These are phyloP conservation scores for Alces alces DNA, from an alignment of 2,113 vertebrate genomes.

Conservation along the genomic window DNA sequence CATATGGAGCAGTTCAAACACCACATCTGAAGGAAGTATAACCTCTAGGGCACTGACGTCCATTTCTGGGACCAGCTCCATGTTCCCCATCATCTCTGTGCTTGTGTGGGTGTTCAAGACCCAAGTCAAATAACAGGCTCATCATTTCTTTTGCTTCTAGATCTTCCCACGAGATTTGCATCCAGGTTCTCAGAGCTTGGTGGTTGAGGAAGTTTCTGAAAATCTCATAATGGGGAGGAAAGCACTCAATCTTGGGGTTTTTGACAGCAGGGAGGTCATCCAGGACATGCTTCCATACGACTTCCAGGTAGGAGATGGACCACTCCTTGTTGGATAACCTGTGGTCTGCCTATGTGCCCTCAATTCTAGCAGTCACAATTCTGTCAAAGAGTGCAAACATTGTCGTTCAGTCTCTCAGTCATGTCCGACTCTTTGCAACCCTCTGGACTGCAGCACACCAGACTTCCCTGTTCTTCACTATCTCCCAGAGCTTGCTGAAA, in stretches of 20 bases:
- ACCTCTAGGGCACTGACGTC: conserved; percentile 84
- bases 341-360: conserved; percentile 88
- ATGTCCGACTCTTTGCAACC: not conserved
- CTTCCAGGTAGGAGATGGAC: conserved; percentile 93
- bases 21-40: conserved; percentile 84
- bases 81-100: conserved; percentile 91
- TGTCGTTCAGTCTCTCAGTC: not conserved
- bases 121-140: conserved; percentile 90
- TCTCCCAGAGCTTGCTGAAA: not conserved
- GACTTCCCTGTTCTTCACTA: not conserved
- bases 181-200: conserved; percentile 84
- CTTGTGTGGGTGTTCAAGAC: conserved; percentile 93
- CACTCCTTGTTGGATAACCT: conserved; percentile 94
- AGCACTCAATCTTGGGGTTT: conserved; percentile 93
- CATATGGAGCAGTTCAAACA: conserved; percentile 87
- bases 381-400: conserved; percentile 90
- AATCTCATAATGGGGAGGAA: conserved; percentile 90
- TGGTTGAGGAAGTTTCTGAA: conserved; percentile 88
- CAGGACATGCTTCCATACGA: conserved; percentile 90
- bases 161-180: conserved; percentile 89
- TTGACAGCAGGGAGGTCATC: conserved; percentile 90
- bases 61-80: conserved; percentile 87
- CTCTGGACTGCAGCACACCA: not conserved
- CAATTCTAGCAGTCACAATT: conserved; percentile 89
- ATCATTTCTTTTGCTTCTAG: conserved; percentile 94